Conservation (phyloP, 2,888 invertebrate species). For the Drosophila phalerata region DNA sequence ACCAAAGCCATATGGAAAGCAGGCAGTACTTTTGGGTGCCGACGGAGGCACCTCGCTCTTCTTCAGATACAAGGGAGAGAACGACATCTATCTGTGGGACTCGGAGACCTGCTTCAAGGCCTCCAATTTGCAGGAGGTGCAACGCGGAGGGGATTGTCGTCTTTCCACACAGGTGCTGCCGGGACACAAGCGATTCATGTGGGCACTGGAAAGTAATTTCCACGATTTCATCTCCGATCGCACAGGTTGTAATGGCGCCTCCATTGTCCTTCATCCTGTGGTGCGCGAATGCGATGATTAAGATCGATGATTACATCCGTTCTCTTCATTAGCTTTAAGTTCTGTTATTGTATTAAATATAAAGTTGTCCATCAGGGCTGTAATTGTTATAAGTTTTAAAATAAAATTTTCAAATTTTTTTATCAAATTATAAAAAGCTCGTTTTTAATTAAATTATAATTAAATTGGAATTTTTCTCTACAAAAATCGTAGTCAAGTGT, state of each 20-base stretch:
- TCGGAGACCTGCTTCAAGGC: constrained; percentile 87
- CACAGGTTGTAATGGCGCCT: constrained; percentile 88
- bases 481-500: no score
- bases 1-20: constrained; percentile 86
- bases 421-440: no score
- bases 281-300: constrained; percentile 85
- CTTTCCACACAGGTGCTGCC: constrained; percentile 88
- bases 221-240: constrained; percentile 88
- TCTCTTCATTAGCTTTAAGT: constrained; percentile 37
- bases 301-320: no score
- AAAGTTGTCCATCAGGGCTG: background rate
- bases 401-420: background rate
- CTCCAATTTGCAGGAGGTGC: constrained; percentile 87
- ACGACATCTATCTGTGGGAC: constrained; percentile 89
- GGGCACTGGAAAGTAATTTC: constrained; percentile 89
- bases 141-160: constrained; percentile 87
- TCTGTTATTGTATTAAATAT: constrained; percentile 41
- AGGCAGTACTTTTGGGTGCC: constrained; percentile 87
- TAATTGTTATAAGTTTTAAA: background rate
- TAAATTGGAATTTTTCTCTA: no score
- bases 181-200: constrained; percentile 88
- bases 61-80: constrained; percentile 88
- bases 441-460: no score
- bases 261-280: constrained; percentile 88
- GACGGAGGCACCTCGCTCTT: constrained; percentile 88